These are phyloP conservation scores for Dolomedes plantarius DNA, from an alignment of 2,888 invertebrate species.

Conservation along the genomic window DNA sequence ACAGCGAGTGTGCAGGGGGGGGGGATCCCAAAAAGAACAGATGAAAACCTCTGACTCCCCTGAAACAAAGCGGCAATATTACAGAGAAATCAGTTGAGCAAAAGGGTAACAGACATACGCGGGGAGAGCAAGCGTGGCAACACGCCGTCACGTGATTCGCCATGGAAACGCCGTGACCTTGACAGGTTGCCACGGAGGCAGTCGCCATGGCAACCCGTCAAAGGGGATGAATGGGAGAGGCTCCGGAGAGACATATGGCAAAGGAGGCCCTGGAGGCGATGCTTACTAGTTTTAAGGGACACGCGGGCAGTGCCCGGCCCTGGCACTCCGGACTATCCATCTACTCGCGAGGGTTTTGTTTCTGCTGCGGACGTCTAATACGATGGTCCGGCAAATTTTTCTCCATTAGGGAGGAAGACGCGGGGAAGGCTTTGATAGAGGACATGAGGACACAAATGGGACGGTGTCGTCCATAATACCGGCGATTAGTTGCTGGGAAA, in stretches of 20 bases:
- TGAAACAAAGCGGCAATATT: slow-evolving; percentile 11
- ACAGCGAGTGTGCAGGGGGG: not conserved
- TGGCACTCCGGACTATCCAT: not conserved
- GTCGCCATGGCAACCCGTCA: not conserved
- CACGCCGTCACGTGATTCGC: slow-evolving; percentile 23
- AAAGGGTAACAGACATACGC: slow-evolving; percentile 23
- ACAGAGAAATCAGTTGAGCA: not conserved
- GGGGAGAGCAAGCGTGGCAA: not conserved
- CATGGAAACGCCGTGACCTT: slow-evolving; percentile 31
- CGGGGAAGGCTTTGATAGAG: not conserved
- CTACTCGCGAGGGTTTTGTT: not conserved
- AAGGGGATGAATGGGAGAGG: slow-evolving; percentile 17
- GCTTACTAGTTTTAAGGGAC: slow-evolving; percentile 17
- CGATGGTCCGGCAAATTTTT: not conserved
- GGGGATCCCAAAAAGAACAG: not conserved
- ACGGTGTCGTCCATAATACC: not conserved
- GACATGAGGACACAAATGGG: slow-evolving; percentile 4
- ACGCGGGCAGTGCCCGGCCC: not conserved
- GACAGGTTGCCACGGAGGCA: slow-evolving; percentile 33
- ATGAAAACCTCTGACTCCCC: not conserved
- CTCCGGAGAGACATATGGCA: slow-evolving; percentile 26
- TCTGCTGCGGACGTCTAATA: not conserved
- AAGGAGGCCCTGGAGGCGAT: slow-evolving; percentile 13
- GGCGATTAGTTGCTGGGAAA: slow-evolving; percentile 1
- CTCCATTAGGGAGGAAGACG: not conserved